phyloP scores from a whole-genome alignment of 2,113 vertebrate genomes.

The Asarcornis scutulata region DNA sequence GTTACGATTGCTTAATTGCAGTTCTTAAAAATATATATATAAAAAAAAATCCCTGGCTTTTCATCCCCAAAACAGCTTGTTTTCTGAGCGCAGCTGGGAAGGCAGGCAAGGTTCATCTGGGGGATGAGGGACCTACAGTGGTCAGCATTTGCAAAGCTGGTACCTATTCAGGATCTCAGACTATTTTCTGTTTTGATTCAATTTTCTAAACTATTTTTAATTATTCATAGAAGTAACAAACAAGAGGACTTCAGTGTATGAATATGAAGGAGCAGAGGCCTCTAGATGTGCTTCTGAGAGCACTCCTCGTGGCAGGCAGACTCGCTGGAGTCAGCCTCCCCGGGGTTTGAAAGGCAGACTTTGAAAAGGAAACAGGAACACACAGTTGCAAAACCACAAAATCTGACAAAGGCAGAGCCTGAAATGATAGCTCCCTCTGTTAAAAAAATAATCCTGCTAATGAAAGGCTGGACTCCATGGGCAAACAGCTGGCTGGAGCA shows the following conservation, averaged over 20 bases:
- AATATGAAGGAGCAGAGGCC: neutral
- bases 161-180: neutral
- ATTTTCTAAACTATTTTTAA: neutral
- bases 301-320: neutral
- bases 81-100: neutral
- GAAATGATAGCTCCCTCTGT: neutral
- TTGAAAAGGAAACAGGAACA: constrained; percentile 15
- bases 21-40: neutral
- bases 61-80: neutral
- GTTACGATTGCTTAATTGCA: constrained; percentile 7
- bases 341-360: neutral
- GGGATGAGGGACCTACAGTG: neutral
- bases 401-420: neutral
- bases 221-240: neutral
- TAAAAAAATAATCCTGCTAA: too few relatives aligned
- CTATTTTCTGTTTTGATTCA: neutral
- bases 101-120: neutral
- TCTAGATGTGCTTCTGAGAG: neutral
- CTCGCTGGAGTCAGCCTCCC: neutral
- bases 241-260: neutral
- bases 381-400: neutral
- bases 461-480: neutral
- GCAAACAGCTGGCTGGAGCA: neutral
- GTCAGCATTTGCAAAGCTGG: neutral
- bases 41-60: neutral